phyloP scores from a whole-genome alignment of 2,113 vertebrate genomes.

The Mormyrus iriodes region DNA sequence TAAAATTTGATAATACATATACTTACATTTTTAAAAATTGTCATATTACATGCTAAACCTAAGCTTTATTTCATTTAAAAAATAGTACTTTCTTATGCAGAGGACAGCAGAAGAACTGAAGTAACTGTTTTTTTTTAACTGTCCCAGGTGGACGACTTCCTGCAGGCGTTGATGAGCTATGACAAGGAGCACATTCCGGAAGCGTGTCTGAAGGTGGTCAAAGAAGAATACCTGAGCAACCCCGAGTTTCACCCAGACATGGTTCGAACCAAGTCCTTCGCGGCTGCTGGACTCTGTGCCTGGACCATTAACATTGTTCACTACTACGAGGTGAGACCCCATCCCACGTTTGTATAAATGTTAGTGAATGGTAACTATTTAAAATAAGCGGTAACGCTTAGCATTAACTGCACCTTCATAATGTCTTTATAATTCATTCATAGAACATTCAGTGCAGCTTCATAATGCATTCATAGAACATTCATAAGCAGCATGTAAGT shows the following conservation, averaged over 20 bases:
- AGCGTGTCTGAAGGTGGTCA: slow-evolving; percentile 67
- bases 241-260: slow-evolving; percentile 70
- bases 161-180: slow-evolving; percentile 66
- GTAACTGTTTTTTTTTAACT: neutral
- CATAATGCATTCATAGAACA: neutral
- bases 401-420: neutral
- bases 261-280: slow-evolving; percentile 71
- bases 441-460: neutral
- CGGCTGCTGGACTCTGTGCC: slow-evolving; percentile 74
- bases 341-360: neutral
- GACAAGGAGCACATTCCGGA: slow-evolving; percentile 78
- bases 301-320: slow-evolving; percentile 73
- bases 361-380: neutral
- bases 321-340: slow-evolving; percentile 67
- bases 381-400: neutral
- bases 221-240: slow-evolving; percentile 70
- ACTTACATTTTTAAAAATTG: neutral
- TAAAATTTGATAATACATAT: slow-evolving; percentile 3
- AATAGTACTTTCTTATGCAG: neutral
- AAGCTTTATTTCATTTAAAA: neutral
- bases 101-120: neutral
- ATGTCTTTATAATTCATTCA: neutral
- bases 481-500: neutral
- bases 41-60: neutral
- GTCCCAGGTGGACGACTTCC: slow-evolving; percentile 70